A percentile compares a stretch with the other conserved stretches of the same genome.
These are phyloP conservation scores for Ommatoiulus sabulosus DNA, from an alignment of 2,888 invertebrate genomes.

Conservation along the genomic window DNA sequence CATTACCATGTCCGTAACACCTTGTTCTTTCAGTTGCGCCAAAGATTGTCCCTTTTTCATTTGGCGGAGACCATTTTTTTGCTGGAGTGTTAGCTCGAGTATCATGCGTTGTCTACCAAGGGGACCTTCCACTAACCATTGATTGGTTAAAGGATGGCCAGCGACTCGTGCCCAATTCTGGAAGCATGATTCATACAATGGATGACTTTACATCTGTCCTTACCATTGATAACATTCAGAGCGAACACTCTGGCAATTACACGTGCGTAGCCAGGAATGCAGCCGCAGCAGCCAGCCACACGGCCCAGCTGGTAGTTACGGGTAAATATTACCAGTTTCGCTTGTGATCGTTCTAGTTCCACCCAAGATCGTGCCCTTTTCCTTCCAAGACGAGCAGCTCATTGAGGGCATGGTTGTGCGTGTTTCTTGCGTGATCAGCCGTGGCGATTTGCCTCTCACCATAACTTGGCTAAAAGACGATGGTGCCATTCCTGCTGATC, in stretches of 20 bases:
- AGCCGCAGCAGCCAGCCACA: slow-evolving; percentile 65
- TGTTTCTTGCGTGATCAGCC: slow-evolving; percentile 61
- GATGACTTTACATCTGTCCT: slow-evolving; percentile 66
- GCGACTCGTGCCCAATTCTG: slow-evolving; percentile 65
- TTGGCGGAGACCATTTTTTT: slow-evolving; percentile 67
- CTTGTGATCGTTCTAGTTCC: slow-evolving; percentile 58
- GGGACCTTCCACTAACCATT: slow-evolving; percentile 68
- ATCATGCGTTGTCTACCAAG: slow-evolving; percentile 68
- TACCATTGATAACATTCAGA: slow-evolving; percentile 65
- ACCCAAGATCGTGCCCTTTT: slow-evolving; percentile 62
- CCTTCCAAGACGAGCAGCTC: slow-evolving; percentile 61
- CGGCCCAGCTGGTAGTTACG: slow-evolving; percentile 65
- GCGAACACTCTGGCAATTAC: slow-evolving; percentile 66
- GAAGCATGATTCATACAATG: slow-evolving; percentile 64
- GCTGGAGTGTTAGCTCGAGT: slow-evolving; percentile 67
- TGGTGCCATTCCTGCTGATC: slow-evolving; percentile 68
- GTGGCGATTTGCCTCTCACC: slow-evolving; percentile 68
- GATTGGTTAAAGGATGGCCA: slow-evolving; percentile 68
- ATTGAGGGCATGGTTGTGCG: slow-evolving; percentile 61
- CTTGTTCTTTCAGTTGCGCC: slow-evolving; percentile 66
- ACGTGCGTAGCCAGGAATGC: slow-evolving; percentile 66
- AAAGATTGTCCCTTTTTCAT: slow-evolving; percentile 67
- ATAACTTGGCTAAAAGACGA: slow-evolving; percentile 79
- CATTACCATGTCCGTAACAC: too few relatives aligned
- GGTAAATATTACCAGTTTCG: slow-evolving; percentile 63